Base-by-base conservation (phyloP, 2,888 invertebrate genomes). In the Cordilura impudica region DNA sequence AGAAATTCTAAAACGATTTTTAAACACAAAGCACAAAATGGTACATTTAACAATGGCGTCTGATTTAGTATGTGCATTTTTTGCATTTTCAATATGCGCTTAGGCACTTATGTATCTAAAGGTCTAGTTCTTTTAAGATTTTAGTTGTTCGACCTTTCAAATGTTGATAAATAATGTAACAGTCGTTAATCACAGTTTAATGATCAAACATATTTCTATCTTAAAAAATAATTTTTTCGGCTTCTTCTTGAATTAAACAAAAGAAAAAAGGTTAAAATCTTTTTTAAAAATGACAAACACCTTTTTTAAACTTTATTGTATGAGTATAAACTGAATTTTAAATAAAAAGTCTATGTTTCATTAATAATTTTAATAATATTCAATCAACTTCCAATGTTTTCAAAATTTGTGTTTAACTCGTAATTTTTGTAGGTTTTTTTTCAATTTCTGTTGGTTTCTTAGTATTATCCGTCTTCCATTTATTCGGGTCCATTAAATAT, bases 401-500 rank as follows among this genome's bases (percentile, higher is more conserved):
- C 14, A 87, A 80, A 43, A 75, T 83, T 4, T 82, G 82, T 14
- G 53, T 35, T n/a, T 63, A 4, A 23, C 56, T 35, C 6, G n/a
- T 29, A 4, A 2, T 16, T 53, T n/a, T 56, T 56, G 4, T 39
- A 0, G 0, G 53, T 3, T 19, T 19, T 61, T 23, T 43, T 26
- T 58, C n/a, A n/a, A n/a, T n/a, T n/a, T 81, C 66, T 14, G 43
- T 5, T 16, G 60, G 49, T 76, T 85, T 85, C 49, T 84, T 86
- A 23, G 67, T 56, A 71, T 93, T 93, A 82, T 93, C 91, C 31
- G 87, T 76, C 78, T 83, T 85, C 89, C 89, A 89, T 78, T 84
- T 85, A 19, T 90, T 86, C 82, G 92, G 91, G 83, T 93, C 88
- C 78, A 92, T 87, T 82, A 93, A 91, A 90, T 92, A 93, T 51